These are phyloP conservation scores for Parotia lawesii DNA, from an alignment of 2,113 vertebrate genomes.

Conservation along the genomic window DNA sequence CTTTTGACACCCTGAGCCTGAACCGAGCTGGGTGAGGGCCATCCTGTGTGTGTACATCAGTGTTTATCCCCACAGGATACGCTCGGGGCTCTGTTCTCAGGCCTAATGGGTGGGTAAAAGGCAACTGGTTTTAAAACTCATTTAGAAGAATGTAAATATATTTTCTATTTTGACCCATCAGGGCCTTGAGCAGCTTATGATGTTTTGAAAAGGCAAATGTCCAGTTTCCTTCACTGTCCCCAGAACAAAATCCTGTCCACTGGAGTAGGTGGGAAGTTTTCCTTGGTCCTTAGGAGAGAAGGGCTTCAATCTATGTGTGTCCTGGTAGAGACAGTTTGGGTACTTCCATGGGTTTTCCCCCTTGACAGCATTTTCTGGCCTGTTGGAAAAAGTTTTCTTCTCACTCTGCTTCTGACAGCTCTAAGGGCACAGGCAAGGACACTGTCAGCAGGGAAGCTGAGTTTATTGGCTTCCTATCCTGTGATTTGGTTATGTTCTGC, in stretches of 20 bases:
- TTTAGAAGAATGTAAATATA: background rate
- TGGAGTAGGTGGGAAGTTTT: background rate
- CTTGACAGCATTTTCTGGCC: background rate
- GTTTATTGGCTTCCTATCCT: conserved; percentile 27
- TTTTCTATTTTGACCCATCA: background rate
- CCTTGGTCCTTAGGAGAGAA: background rate
- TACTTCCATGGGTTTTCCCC: background rate
- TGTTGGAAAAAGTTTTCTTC: background rate
- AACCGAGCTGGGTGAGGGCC: background rate
- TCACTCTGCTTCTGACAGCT: background rate
- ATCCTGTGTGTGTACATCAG: accelerated
- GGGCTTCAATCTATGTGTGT: background rate
- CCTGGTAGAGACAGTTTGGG: background rate
- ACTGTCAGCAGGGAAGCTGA: background rate
- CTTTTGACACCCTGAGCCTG: background rate
- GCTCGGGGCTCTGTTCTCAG: background rate
- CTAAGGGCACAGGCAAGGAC: conserved; percentile 54
- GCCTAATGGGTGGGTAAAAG: background rate
- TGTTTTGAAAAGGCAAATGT: background rate
- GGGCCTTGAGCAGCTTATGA: background rate
- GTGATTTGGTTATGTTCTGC: conserved; percentile 7
- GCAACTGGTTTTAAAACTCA: background rate
- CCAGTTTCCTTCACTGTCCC: background rate
- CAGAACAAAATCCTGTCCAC: background rate
- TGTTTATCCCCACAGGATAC: background rate